Base-by-base conservation (phyloP, 1,140 invertebrate species). In the Helicoverpa zea region DNA sequence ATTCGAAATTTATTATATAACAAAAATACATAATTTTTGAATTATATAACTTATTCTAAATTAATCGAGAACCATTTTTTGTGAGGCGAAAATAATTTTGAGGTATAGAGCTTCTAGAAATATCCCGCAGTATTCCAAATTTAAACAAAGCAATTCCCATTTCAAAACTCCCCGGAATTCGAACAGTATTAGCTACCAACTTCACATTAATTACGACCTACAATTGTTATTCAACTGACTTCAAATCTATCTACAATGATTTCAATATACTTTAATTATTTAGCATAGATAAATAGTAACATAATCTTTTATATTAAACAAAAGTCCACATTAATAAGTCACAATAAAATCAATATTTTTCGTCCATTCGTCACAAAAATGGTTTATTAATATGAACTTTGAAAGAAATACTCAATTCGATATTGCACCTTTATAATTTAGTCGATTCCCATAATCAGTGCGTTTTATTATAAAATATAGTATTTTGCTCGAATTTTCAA, bases 351-450 rank as follows among this genome's bases (percentile, higher is more conserved):
- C 58, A 12, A 59, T 10, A 29, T 59, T 29, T 16, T 29, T 58
- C 18, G n/a, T 18, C 54, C 18, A 58, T 43, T 58, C 2, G 16
- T 58, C 10, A 18, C 12, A 43, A 51, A 23, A 68, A 52, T 52
- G 11, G 10, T 13, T 52, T 52, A 52, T 52, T 68, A 68, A 70
- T 30, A 52, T 70, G 18, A 16, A 70, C 29, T 72, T 51, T 54
- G 3, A 30, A 29, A 72, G 29, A 72, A 72, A 70, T 70, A 70
- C 66, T 70, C 47, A 23, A 29, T 13, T 52, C 14, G n/a, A 49
- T 49, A 68, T 68, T 52, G 66, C 66, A 70, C 66, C 66, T 52
- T 70, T 51, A 14, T 30, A 52, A 23, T 68, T 68, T 70, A 18
- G 2, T 16, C 66, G 49, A 51, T 23, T 70, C 11, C 47, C 47